phyloP scores from a whole-genome alignment of 2,113 vertebrate genomes.

The Sorex fumeus region DNA sequence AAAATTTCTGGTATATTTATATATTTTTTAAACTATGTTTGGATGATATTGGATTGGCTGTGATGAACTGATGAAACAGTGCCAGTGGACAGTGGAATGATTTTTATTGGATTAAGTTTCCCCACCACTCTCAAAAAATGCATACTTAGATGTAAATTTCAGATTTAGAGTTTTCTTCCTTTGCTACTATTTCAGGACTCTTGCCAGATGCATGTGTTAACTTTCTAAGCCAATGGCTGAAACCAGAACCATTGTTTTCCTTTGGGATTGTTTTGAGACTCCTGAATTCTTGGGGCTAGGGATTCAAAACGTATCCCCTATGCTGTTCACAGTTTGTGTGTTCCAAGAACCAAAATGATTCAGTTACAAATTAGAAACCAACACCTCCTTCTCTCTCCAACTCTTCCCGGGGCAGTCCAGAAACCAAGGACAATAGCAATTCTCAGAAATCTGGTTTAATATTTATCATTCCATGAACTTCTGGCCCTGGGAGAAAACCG shows the following conservation, averaged over 20 bases:
- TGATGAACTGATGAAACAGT: constrained; percentile 63
- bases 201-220: constrained; percentile 78
- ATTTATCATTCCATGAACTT: constrained; percentile 25
- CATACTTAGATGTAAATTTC: constrained; percentile 75
- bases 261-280: constrained; percentile 69
- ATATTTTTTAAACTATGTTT: constrained; percentile 76
- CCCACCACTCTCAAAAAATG: constrained; percentile 73
- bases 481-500: background rate
- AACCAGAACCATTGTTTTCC: constrained; percentile 76
- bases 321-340: constrained; percentile 73
- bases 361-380: constrained; percentile 54
- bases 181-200: constrained; percentile 66
- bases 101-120: constrained; percentile 71
- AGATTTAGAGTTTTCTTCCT: constrained; percentile 68
- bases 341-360: constrained; percentile 56
- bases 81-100: constrained; percentile 68
- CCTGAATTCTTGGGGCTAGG: constrained; percentile 49
- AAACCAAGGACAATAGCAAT: constrained; percentile 15
- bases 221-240: constrained; percentile 67
- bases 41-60: constrained; percentile 70
- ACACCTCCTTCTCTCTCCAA: background rate
- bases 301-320: constrained; percentile 33
- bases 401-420: background rate
- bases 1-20: constrained; percentile 60
- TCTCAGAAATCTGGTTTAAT: constrained; percentile 43